Evolutionary conservation across 2,797 vertebrate genomes (phyloP), one percentile per base, ranked within the genome.

Genomic region (Cheirogaleus major): DNA sequence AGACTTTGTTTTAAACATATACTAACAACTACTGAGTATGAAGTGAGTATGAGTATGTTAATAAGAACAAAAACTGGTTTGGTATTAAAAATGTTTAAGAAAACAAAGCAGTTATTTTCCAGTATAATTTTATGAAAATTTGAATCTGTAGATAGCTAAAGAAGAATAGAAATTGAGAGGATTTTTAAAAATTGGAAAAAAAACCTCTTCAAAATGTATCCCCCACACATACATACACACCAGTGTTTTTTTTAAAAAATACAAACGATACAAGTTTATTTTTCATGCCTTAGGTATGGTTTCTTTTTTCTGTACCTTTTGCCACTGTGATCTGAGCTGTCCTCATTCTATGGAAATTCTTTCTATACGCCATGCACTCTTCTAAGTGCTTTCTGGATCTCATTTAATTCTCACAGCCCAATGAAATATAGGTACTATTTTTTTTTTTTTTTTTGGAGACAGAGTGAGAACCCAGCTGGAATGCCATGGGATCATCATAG

Each of bases 1-100:
- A 87, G 95, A 35, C 7, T 48, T 97, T 97, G 0, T 93, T 97
- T 94, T 96, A 93, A 97, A 93, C 2, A 35, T 95, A 4, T 57
- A 5, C 11, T 76, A 67, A 59, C 12, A 89, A n/a, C 5, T 69
- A 32, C 18, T 32, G 41, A 82, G 18, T 88, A 38, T 89, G 35
- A 92, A 95, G 61, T 76, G 35, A 73, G 6, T 45, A 13, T 69
- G 45, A 55, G 35, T 65, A 15, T 76, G 25, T 78, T 87, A 69
- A 0, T 90, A 69, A 95, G n/a, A 79, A 27, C 2, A 89, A 11
- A 76, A 63, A 76, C 10, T 70, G 32, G 27, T 78, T 91, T 84
- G 52, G 38, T 67, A 50, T 70, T 85, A 75, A 63, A 96, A 78
- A 90, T 78, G 20, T 41, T 63, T 63, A 43, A 80, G 67, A 75